Percentiles rank a stretch among this genome's conserved stretches.
phyloP scores from a whole-genome alignment of 2,797 vertebrate species.

The Leptoclinus maculatus region DNA sequence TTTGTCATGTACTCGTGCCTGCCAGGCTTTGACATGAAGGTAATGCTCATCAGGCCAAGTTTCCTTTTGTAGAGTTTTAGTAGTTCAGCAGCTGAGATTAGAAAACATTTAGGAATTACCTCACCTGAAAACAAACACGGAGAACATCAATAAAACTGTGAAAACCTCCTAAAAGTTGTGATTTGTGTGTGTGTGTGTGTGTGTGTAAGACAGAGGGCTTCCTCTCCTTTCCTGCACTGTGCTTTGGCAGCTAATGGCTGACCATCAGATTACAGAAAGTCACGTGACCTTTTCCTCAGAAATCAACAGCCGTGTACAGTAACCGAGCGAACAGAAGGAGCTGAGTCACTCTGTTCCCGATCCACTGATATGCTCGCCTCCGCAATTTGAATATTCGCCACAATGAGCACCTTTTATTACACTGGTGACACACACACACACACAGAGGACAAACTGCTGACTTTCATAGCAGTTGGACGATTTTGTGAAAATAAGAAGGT shows the following conservation, averaged over 20 bases:
- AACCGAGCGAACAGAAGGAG: constrained; percentile 22
- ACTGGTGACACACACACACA: not conserved
- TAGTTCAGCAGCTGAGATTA: not conserved
- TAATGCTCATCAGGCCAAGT: constrained; percentile 62
- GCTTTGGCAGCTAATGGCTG: constrained; percentile 16
- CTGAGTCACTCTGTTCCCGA: constrained; percentile 56
- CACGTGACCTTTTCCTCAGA: constrained; percentile 58
- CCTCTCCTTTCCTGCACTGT: not conserved
- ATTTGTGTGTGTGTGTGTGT: not conserved
- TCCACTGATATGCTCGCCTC: not conserved
- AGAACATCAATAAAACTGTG: not conserved
- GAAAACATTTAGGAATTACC: not conserved
- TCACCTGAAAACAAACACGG: not conserved
- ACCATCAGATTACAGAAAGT: constrained; percentile 52
- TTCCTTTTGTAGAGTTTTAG: not conserved
- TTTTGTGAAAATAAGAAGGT: not conserved
- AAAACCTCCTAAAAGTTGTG: not conserved
- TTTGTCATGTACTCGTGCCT: constrained; percentile 88
- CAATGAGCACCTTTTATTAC: not conserved
- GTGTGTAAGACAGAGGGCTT: not conserved
- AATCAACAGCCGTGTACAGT: constrained; percentile 12
- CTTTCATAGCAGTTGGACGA: not conserved
- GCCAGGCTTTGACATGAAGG: constrained; percentile 92
- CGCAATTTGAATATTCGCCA: not conserved
- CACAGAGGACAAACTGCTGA: constrained; percentile 1